phyloP scores from a whole-genome alignment of 1,140 invertebrate species.

The Caenorhabditis remanei region DNA sequence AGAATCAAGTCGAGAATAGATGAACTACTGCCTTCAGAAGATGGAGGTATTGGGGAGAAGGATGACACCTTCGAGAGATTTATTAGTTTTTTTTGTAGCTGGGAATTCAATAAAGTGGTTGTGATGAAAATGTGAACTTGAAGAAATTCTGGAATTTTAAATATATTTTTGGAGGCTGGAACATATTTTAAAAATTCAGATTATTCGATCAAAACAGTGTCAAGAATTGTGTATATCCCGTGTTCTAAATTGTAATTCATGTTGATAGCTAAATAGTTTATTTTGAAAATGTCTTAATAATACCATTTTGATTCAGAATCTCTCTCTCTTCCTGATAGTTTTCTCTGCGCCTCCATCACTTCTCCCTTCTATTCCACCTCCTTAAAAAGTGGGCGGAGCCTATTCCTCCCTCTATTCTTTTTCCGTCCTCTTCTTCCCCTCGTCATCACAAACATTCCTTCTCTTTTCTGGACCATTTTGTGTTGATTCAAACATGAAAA shows the following conservation, averaged over 20 bases:
- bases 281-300: too few species aligned
- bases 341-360: background rate
- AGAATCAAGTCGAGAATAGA: slow-evolving; percentile 1
- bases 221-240: too few species aligned
- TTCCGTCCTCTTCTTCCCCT: background rate
- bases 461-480: slow-evolving; percentile 7
- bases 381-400: slow-evolving; percentile 36
- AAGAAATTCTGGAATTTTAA: too few species aligned
- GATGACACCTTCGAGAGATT: slow-evolving; percentile 24
- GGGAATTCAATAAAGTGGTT: too few species aligned
- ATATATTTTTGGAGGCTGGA: too few species aligned
- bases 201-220: too few species aligned
- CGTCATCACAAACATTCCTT: slow-evolving; percentile 27
- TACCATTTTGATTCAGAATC: background rate
- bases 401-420: background rate
- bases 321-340: background rate
- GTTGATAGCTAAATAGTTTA: too few species aligned
- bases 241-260: too few species aligned
- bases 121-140: too few species aligned
- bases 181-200: too few species aligned
- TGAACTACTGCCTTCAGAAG: background rate
- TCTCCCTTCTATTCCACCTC: background rate
- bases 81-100: background rate
- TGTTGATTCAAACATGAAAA: background rate
- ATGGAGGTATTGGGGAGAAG: background rate